Base-by-base conservation (phyloP, 2,888 invertebrate genomes). In the Pemphredon lugubris region DNA sequence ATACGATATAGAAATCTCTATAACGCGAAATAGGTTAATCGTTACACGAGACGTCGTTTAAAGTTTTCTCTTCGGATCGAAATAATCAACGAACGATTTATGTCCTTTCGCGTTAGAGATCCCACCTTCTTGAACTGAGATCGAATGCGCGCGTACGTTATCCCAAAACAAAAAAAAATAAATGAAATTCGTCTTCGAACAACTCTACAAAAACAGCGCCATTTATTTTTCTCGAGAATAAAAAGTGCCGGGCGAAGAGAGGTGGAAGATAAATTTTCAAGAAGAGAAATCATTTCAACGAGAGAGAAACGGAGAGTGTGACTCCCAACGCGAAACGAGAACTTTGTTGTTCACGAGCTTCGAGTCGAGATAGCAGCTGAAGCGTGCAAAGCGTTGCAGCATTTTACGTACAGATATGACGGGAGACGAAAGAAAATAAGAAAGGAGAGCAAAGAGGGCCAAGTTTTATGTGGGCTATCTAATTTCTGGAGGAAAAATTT, bases 181-280 rank as follows among this genome's bases (percentile, higher is more conserved):
- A n/a, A n/a, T n/a, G n/a, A n/a, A n/a, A n/a, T n/a, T n/a, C n/a
- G n/a, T n/a, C n/a, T n/a, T n/a, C n/a, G n/a, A n/a, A n/a, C n/a
- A n/a, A n/a, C n/a, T n/a, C n/a, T n/a, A n/a, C n/a, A n/a, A n/a
- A n/a, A n/a, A n/a, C n/a, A n/a, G n/a, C n/a, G 34, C 20, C 7
- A 26, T 26, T 26, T 26, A 5, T 7, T 9, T n/a, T 34, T n/a
- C 48, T 54, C 66, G 48, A n/a, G 57, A 59, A 68, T 7, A 47
- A 39, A 48, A 45, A 30, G 18, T 14, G 16, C 7, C n/a, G n/a
- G n/a, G n/a, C n/a, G 45, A 58, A 32, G 9, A 34, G 30, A 11
- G 26, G 14, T 34, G 42, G 9, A 30, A 30, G 30, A 9, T 9
- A 2, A 30, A 30, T 30, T 30, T 9, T 2, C 30, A 6, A 2